A percentile compares a stretch with the other conserved stretches of the same genome.
Conservation (phyloP, 2,888 invertebrate genomes). For the Tetranychus truncatus region DNA sequence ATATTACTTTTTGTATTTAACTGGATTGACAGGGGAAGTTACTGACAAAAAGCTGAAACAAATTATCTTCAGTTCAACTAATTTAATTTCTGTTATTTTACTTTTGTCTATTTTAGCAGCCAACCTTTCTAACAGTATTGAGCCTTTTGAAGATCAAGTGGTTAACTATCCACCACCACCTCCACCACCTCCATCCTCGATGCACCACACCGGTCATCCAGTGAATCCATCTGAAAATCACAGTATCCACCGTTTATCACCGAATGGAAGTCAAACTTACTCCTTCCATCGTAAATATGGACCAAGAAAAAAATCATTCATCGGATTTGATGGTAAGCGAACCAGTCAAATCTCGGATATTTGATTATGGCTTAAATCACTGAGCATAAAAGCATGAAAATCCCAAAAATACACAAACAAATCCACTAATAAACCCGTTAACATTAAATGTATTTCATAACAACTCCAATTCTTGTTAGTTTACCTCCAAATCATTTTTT, state of each 20-base stretch:
- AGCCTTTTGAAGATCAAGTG: neutral
- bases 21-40: too few relatives aligned
- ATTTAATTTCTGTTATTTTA: too few relatives aligned
- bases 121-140: neutral
- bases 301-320: slow-evolving; percentile 7
- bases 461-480: too few relatives aligned
- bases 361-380: neutral
- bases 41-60: too few relatives aligned
- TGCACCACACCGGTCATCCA: neutral
- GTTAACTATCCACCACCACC: neutral
- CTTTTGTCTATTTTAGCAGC: neutral
- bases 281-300: slow-evolving; percentile 9
- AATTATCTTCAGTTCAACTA: too few relatives aligned
- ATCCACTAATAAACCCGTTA: too few relatives aligned
- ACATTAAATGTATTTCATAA: too few relatives aligned
- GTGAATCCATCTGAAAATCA: neutral
- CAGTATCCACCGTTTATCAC: neutral
- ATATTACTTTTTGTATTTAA: too few relatives aligned
- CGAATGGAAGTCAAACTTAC: slow-evolving; percentile 6
- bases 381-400: too few relatives aligned
- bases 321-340: slow-evolving; percentile 8
- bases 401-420: too few relatives aligned
- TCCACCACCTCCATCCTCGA: neutral
- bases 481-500: too few relatives aligned
- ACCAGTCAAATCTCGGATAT: too few relatives aligned